Evolutionary conservation across 2,797 vertebrate species (phyloP), one percentile per base, ranked within the genome.

Genomic region (Galaxias olidus): DNA sequence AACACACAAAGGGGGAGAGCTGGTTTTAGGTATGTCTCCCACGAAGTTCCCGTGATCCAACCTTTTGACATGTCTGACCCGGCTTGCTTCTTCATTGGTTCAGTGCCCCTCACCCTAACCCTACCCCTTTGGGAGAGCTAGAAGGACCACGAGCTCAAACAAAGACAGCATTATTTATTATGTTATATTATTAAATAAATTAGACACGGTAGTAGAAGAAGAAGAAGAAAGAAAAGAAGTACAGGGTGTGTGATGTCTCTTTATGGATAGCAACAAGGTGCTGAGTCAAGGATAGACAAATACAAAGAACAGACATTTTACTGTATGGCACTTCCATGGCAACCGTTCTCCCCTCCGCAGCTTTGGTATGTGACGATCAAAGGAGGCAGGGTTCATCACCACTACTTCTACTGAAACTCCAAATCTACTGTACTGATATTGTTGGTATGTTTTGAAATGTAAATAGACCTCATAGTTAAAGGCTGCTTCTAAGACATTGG

Each of bases 101-200:
- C 30, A 30, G 30, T 56, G 45, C 19, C 4, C 11, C 43, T 58
- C 9, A 40, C 67, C 66, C 40, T 59, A 62, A 68, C 57, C 69
- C 66, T 30, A 30, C 6, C 52, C 53, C 51, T 55, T 56, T 42
- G 66, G 73, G 57, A 59, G 66, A 59, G 66, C 55, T 13, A 80
- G 78, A 74, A 88, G 88, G 88, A 90, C 84, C n/a, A n/a, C n/a
- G n/a, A n/a, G n/a, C n/a, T 82, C 85, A 87, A 3, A 17, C 44
- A 59, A 61, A 75, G 59, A 79, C 71, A 30, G 6, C 30, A 30
- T 82, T 92, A 93, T 93, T 93, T 93, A 93, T 93, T 90, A 82
- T 84, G 82, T 90, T 78, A 90, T 85, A 82, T 87, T 85, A 84
- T 87, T 79, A 76, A 81, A 76, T 85, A 81, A 80, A 82, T 80